Base-by-base conservation (phyloP, 2,797 vertebrate species). In the Bradypodion ventrale region DNA sequence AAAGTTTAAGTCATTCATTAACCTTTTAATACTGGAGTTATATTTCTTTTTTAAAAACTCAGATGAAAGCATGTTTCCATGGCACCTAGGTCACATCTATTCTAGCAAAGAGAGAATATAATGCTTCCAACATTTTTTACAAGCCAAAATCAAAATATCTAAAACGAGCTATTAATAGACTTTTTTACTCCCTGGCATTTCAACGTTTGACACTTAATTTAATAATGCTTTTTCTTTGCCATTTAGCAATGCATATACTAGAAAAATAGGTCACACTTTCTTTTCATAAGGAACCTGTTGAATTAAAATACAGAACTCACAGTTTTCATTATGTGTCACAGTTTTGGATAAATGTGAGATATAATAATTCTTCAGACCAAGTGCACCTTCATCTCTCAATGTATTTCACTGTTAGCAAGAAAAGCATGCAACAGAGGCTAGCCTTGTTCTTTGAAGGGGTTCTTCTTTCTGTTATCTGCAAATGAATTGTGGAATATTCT, bases 21-120 rank as follows among this genome's bases (percentile, higher is more conserved):
- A 63, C 3, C 32, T 32, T 62, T 66, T 56, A 75, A 49, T 25
- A 35, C 8, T 69, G 32, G 72, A 32, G 78, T 75, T 15, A 42
- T 74, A n/a, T 21, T 84, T 91, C n/a, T n/a, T 86, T 85, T 76
- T 69, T 63, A 69, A 72, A 25, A 40, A 69, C 77, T 76, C 87
- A 68, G 46, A 40, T 42, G n/a, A 83, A 52, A 78, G 32, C 32
- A 23, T 13, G 19, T 74, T 80, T 32, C 59, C 44, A 62, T 62
- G 23, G 42, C 7, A 63, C 6, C n/a, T 60, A 13, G 70, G 37
- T 87, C 49, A 42, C 75, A 75, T 37, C 32, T 8, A 23, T 8
- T 70, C 35, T 5, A 62, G 44, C 21, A 82, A 6, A 44, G 72
- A 37, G 4, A 15, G 49, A 49, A 42, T 83, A 44, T n/a, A 69